Base-by-base conservation (phyloP, 2,797 vertebrate genomes). In the Psittacula echo region DNA sequence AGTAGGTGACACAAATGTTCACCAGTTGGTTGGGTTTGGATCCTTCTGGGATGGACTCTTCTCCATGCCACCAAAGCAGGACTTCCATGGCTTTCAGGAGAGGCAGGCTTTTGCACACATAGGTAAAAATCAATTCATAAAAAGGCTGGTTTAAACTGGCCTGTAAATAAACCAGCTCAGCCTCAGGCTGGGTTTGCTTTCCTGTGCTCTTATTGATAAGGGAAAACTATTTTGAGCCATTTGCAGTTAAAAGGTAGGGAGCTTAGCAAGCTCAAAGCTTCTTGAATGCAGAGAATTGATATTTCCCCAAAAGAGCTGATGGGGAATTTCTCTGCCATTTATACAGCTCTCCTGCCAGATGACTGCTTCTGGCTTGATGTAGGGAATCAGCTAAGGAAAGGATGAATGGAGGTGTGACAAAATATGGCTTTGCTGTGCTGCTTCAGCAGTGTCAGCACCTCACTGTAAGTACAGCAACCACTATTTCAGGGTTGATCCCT, bases 241-340 rank as follows among this genome's bases (percentile, higher is more conserved):
- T 93, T 92, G 74, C 60, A 58, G 93, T 79, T 90, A 87, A 94
- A 97, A 96, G 91, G 94, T 85, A 94, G 74, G 34, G 64, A 90
- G 90, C 75, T 96, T 77, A 95, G 95, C 87, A 88, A 95, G 51
- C 83, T 90, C 91, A 84, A 66, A 94, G 54, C 41, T 93, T 92
- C 85, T 62, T 12, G 14, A 95, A 94, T 90, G 90, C 30, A 82
- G 71, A 83, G 85, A 93, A 97, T 87, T 89, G 75, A 93, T 89
- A 96, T 96, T 92, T 41, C 68, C 78, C 75, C 7, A 62, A 90
- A 96, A 91, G n/a, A 96, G 95, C 90, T 94, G 93, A 94, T 94
- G 83, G 71, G 88, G 83, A 90, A 94, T 71, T 96, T 94, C 95
- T 96, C 85, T 94, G 51, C 80, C 83, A 74, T 90, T 85, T 90